Base-by-base conservation (phyloP, 1,140 invertebrate genomes). In the Lethocerus indicus region DNA sequence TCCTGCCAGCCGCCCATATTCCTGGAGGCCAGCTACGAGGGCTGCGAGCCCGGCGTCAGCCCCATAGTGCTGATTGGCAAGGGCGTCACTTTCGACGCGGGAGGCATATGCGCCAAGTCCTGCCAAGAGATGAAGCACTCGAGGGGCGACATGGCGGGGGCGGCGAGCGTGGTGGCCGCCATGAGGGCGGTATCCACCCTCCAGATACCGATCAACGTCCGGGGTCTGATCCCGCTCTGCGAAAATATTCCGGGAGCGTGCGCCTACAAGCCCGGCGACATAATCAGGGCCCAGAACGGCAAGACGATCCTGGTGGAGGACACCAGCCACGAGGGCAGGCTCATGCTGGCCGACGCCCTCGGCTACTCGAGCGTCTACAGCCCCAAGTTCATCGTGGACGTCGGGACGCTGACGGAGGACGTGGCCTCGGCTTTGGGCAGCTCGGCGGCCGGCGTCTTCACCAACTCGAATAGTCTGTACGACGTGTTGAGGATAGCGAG, bases 91-190 rank as follows among this genome's bases (percentile, higher is more conserved):
- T 80, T 78, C 65, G 77, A 80, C 58, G 73, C 71, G 56, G 78
- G 78, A 43, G 78, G 78, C 26, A 69, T 81, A 18, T 76, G 74
- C 41, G 51, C 79, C 5, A 79, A 78, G 57, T 57, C 65, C 12
- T 60, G 62, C 24, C 62, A 67, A 25, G 64, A 69, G 26, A 78
- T 79, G 70, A 69, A 72, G 52, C 60, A 65, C 36, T 76, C 76
- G 74, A 59, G 76, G 47, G 76, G 67, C 14, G 78, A 81, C 57
- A 79, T 81, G 76, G 74, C 73, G 18, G 78, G 78, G 7, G 77
- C 75, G 13, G 78, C 78, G 3, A 70, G 67, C 58, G 69, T 75
- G 16, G 63, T 71, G 7, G 72, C 67, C 1, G 62, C 73, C 9
- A 62, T 77, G 20, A 58, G 65, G 16, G 68, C 74, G 5, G 64